Conservation (phyloP, 2,797 vertebrate species). For the Hydrolagus colliei region DNA sequence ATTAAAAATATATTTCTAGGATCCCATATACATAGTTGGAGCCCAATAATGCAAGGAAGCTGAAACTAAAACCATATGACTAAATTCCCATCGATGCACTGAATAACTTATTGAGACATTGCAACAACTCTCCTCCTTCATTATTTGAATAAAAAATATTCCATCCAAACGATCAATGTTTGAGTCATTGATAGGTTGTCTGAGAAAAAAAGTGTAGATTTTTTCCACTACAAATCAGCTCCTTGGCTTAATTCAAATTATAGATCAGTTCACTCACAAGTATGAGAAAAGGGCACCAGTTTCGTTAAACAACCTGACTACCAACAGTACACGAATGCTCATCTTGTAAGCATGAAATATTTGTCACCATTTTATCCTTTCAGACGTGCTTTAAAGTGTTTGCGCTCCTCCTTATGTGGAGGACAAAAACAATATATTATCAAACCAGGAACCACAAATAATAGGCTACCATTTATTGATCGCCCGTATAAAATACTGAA, state of each 20-base stretch:
- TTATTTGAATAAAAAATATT: neutral
- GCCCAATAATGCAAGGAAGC: neutral
- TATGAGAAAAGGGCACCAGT: conserved; percentile 16
- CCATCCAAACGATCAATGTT: too few species aligned
- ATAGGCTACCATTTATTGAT: too few species aligned
- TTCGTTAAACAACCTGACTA: neutral
- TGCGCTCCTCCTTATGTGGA: too few species aligned
- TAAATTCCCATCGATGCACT: neutral
- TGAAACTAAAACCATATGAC: neutral
- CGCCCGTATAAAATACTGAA: neutral
- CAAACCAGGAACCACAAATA: too few species aligned
- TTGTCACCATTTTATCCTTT: conserved; percentile 14
- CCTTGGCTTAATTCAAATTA: neutral
- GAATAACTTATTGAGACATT: neutral
- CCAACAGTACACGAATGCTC: conserved; percentile 11
- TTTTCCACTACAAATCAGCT: neutral
- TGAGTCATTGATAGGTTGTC: too few species aligned
- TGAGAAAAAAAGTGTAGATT: too few species aligned
- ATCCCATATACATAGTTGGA: neutral
- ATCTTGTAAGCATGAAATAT: conserved; percentile 12
- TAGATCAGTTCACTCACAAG: conserved; percentile 21
- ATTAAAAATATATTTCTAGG: too few species aligned
- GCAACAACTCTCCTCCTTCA: neutral
- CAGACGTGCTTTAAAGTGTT: neutral
- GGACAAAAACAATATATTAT: too few species aligned